Evolutionary conservation across 2,797 vertebrate genomes (phyloP).

Genomic region (Anolis apletophallus): DNA sequence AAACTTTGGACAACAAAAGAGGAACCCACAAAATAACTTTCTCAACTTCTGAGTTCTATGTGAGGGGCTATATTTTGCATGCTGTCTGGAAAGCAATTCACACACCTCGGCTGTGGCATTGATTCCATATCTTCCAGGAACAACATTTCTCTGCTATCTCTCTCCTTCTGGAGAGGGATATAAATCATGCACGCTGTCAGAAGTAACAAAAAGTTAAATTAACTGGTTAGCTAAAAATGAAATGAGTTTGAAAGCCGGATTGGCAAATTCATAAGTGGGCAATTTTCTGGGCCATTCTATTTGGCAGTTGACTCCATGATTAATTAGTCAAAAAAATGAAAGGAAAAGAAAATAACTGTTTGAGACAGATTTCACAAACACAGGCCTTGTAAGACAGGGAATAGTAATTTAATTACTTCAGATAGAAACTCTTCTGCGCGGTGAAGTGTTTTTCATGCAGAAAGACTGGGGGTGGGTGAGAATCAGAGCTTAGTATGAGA

Average conservation of each 20-base stretch:
- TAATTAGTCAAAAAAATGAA: neutral
- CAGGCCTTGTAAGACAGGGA: neutral
- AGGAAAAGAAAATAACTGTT: neutral
- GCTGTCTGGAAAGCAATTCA: neutral
- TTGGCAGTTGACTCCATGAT: constrained; percentile 7
- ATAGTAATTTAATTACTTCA: neutral
- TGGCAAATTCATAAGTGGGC: constrained; percentile 1
- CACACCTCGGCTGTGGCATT: neutral
- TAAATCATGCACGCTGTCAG: neutral
- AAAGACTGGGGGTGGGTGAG: neutral
- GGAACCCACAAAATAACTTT: neutral
- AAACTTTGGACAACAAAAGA: too few species aligned
- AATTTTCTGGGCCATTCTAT: neutral
- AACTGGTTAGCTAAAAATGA: constrained; percentile 6
- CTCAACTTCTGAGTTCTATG: neutral
- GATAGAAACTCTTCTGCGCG: neutral
- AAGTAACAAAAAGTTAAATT: constrained; percentile 4
- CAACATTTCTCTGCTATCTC: neutral
- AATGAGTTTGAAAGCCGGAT: neutral
- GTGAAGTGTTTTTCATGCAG: neutral
- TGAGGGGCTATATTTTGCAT: neutral
- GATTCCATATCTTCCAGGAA: neutral
- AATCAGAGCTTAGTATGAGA: neutral
- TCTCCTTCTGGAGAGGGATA: constrained; percentile 11
- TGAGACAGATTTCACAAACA: constrained; percentile 19